Base-by-base conservation (phyloP, 2,797 vertebrate genomes). In the Pachyuromys duprasi region DNA sequence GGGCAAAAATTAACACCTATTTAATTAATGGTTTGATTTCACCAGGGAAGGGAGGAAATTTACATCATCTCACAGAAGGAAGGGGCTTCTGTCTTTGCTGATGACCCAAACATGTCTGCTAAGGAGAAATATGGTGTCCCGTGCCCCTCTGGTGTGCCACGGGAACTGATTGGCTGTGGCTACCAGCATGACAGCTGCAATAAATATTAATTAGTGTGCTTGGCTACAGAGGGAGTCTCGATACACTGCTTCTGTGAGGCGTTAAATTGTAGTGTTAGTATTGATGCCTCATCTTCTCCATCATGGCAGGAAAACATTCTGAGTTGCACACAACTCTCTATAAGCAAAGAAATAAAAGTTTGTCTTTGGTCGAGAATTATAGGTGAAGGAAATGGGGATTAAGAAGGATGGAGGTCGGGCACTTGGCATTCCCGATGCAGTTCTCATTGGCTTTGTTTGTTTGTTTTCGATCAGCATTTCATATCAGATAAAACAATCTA, bases 131-230 rank as follows among this genome's bases (percentile, higher is more conserved):
- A 99, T 96, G 98, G 98, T 98, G 98, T 98, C 98, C 98, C 98
- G 98, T 98, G 98, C 98, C 98, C 98, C 98, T 98, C 97, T 98
- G 98, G 99, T 98, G 98, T 98, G 98, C 98, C 97, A 97, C 97
- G 93, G 98, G 98, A 99, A 98, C 98, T 98, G 98, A 99, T 99
- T 98, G 98, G 98, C 98, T 94, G 95, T 78, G 98, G 98, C 98
- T 98, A 98, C 98, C 97, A 98, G 98, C 98, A 98, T 98, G 99
- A 99, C 98, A 99, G 99, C 98, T 98, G 98, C 98, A 99, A 98
- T 99, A 99, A 99, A 98, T 99, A 99, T 99, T 99, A 99, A 99
- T 99, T 98, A 99, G 98, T 97, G 98, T 98, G 98, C 98, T 98
- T 98, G 98, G 98, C 98, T 98, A 98, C 98, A 97, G 98, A 98